Evolutionary conservation across 2,113 vertebrate species (phyloP), one percentile per base, ranked within the genome.

Genomic region (Dendrocopos noguchii): DNA sequence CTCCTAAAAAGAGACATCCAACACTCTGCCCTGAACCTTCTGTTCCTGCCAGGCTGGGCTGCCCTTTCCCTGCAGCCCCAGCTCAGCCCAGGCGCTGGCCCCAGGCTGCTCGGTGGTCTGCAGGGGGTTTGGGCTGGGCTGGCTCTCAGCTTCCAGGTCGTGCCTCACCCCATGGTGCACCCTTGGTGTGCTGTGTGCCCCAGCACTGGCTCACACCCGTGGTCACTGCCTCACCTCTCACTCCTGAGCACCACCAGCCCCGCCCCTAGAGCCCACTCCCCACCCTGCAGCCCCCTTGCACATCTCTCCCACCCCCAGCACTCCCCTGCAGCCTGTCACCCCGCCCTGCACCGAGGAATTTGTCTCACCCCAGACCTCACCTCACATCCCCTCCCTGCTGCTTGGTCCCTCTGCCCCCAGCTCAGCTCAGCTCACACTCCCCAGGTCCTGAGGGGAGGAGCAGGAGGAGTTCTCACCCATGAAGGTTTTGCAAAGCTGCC

Each of bases 151-250:
- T 9, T 9, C 12, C 5, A 50, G 50, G n/a, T 27, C 28, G 6
- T 0, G 5, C 31, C 12, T 22, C 0, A 0, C 18, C 57, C 29
- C 25, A 24, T 0, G 0, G 52, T n/a, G 28, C 50, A 22, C 15
- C 71, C 42, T 50, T 15, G 14, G 19, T 0, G 0, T 29, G 61
- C 46, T 78, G 19, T 24, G 57, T 31, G 20, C 64, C 34, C 39
- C 34, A 6, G 3, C 22, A 4, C 9, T 36, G 12, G 24, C 67
- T 21, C 57, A 61, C 21, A 21, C 16, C 14, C 31, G 25, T 1
- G 2, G 3, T 13, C 56, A 9, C 34, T 70, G 56, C n/a, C n/a
- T 47, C 15, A 12, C 21, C 64, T 75, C 24, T 27, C 4, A 4
- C 10, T 5, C 21, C 64, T 52, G 9, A 80, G 67, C 42, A 25